Conservation (phyloP, 2,888 invertebrate genomes). For the Mechanitis messenoides region DNA sequence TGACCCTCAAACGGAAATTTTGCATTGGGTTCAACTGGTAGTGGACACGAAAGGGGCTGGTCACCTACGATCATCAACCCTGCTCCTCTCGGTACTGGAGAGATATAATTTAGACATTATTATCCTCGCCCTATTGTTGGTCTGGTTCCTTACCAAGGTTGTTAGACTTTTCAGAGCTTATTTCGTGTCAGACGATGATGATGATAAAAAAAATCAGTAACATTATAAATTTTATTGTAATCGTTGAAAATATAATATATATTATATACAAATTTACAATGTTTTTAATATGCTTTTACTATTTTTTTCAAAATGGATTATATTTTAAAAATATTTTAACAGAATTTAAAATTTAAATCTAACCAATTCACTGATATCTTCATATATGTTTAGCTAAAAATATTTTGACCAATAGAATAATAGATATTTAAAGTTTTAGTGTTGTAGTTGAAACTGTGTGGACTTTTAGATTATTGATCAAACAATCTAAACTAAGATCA, state of each 20-base stretch:
- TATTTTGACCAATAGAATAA: no score
- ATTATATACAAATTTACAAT: no score
- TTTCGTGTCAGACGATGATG: conserved; percentile 12
- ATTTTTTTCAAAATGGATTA: no score
- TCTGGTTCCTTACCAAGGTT: conserved; percentile 49
- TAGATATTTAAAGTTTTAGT: no score
- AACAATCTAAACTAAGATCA: background rate
- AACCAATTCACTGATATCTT: no score
- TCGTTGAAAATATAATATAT: background rate
- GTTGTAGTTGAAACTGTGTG: no score
- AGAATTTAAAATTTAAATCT: no score
- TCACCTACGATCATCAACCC: conserved; percentile 44
- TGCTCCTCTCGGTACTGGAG: conserved; percentile 35
- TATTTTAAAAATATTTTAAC: no score
- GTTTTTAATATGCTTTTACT: no score
- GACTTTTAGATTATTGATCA: no score
- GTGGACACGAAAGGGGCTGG: conserved; percentile 37
- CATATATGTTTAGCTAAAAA: no score
- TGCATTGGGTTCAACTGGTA: conserved; percentile 43
- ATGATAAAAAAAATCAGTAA: conserved; percentile 6
- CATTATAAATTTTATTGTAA: background rate
- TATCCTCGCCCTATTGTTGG: conserved; percentile 32
- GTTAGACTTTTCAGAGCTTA: conserved; percentile 25
- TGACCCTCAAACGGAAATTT: conserved; percentile 38
- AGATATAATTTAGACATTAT: conserved; percentile 42